Percentiles rank a stretch among this genome's conserved stretches.
phyloP scores from a whole-genome alignment of 2,113 vertebrate species.

The Ochotona curzoniae region DNA sequence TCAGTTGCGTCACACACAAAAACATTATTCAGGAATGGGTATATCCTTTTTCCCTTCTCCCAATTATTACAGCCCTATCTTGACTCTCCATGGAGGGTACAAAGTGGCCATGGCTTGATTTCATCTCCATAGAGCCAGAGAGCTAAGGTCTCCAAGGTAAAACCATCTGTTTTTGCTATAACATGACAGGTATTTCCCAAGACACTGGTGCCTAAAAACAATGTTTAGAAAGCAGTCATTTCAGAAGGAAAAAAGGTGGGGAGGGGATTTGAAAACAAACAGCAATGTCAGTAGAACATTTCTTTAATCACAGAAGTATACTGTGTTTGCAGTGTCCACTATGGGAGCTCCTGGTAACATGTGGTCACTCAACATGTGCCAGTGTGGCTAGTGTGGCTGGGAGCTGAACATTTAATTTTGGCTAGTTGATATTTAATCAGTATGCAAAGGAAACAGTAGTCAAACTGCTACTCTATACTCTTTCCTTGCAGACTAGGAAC shows the following conservation, averaged over 20 bases:
- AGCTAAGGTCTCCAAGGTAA: neutral
- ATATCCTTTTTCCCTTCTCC: neutral
- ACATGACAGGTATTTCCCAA: neutral
- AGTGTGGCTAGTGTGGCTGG: neutral
- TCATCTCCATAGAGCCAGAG: neutral
- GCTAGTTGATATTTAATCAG: neutral
- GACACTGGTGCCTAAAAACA: neutral
- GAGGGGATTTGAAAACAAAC: neutral
- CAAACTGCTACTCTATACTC: neutral
- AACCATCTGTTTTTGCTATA: neutral
- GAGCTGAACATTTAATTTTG: neutral
- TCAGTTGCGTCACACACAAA: neutral
- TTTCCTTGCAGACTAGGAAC: neutral
- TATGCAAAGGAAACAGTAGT: neutral
- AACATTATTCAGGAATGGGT: too few species aligned
- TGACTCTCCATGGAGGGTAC: accelerated
- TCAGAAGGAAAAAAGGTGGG: neutral
- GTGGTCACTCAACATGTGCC: neutral
- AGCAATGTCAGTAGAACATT: too few species aligned
- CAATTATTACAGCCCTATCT: neutral
- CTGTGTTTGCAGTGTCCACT: neutral
- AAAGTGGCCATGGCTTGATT: neutral
- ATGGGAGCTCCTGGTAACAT: neutral
- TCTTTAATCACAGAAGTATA: neutral
- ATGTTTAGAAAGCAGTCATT: neutral